Evolutionary conservation across 2,113 vertebrate species (phyloP).

Genomic region (Lathamus discolor): DNA sequence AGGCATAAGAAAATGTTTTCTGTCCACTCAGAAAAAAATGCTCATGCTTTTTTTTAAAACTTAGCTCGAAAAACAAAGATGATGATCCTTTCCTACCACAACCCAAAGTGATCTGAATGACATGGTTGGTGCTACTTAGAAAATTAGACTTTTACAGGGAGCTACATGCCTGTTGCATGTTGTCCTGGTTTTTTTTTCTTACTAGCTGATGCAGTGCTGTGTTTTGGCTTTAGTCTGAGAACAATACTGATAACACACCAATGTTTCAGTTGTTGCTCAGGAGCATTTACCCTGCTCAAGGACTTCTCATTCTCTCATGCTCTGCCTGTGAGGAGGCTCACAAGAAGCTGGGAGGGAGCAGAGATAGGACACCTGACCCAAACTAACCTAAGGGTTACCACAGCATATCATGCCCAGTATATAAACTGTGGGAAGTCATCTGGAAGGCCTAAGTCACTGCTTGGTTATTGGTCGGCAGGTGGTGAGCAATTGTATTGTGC

Average conservation of each 20-base stretch:
- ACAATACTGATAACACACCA: background rate
- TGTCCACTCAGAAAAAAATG: background rate
- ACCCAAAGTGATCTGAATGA: background rate
- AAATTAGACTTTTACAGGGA: background rate
- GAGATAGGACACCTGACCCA: background rate
- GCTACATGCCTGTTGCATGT: background rate
- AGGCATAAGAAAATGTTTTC: background rate
- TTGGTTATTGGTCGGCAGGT: background rate
- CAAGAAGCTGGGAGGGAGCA: background rate
- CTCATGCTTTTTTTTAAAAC: background rate
- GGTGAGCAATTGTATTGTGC: background rate
- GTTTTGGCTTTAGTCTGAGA: background rate
- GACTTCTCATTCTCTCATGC: background rate
- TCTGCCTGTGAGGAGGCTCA: background rate
- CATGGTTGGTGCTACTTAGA: background rate
- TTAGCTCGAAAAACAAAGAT: background rate
- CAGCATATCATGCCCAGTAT: background rate
- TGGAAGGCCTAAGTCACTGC: background rate
- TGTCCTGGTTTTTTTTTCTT: background rate
- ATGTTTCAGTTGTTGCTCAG: background rate
- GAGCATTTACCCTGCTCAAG: background rate
- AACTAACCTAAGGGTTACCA: background rate
- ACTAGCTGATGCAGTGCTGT: background rate
- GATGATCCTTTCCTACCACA: background rate
- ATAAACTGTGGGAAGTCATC: background rate